Evolutionary conservation across 1,140 invertebrate genomes (phyloP).

Genomic region (Micrasema minimum): DNA sequence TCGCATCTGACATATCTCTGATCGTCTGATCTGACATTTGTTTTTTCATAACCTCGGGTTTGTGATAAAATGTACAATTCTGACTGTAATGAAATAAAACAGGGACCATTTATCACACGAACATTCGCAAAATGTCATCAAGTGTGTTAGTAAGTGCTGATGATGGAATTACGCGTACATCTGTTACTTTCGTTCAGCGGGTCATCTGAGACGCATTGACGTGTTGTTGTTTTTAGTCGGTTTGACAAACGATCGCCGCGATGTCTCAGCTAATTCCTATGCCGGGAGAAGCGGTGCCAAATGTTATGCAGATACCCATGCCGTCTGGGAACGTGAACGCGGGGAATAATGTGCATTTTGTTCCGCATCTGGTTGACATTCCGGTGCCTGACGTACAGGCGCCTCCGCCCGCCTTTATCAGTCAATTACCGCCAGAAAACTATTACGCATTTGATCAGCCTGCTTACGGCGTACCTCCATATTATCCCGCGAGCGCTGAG

Average conservation of each 20-base stretch:
- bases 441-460: too few relatives aligned
- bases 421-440: not conserved
- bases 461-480: too few relatives aligned
- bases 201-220: not conserved
- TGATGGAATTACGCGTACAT: not conserved
- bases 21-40: slow-evolving; percentile 19
- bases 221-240: slow-evolving; percentile 33
- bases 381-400: slow-evolving; percentile 12
- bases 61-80: slow-evolving; percentile 9
- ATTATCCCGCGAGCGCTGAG: too few relatives aligned
- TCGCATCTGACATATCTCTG: too few relatives aligned
- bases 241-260: slow-evolving; percentile 8
- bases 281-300: slow-evolving; percentile 18
- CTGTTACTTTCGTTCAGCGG: not conserved
- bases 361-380: not conserved
- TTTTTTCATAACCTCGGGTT: slow-evolving; percentile 33
- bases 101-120: not conserved
- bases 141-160: not conserved
- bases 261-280: slow-evolving; percentile 37
- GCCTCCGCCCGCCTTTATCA: not conserved
- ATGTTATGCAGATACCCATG: slow-evolving; percentile 34
- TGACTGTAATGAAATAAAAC: slow-evolving; percentile 9
- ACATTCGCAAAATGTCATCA: not conserved
- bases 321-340: not conserved
- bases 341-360: not conserved